These are phyloP conservation scores for Lagodon rhomboides DNA, from an alignment of 2,797 vertebrate genomes.

Conservation along the genomic window DNA sequence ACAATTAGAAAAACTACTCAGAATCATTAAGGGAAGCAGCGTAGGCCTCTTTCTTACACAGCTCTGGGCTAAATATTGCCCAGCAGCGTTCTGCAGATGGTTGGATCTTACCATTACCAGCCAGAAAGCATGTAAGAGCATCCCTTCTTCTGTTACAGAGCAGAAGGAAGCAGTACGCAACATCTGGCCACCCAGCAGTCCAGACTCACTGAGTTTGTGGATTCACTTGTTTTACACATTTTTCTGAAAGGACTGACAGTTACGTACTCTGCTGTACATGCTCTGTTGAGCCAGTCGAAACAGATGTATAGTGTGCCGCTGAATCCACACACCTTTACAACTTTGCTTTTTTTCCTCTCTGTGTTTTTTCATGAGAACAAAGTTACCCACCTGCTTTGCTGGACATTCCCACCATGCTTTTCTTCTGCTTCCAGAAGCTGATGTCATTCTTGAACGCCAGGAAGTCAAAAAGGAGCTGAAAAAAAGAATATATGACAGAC, in stretches of 20 bases:
- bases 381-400: slow-evolving; percentile 92
- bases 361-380: not conserved
- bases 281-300: not conserved
- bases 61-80: not conserved
- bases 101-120: not conserved
- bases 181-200: slow-evolving; percentile 28
- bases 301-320: not conserved
- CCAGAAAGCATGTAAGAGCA: not conserved
- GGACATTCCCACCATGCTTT: slow-evolving; percentile 98
- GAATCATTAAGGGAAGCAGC: not conserved
- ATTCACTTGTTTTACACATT: slow-evolving; percentile 5
- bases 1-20: not conserved
- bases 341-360: not conserved
- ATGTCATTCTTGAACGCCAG: slow-evolving; percentile 99
- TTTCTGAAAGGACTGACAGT: not conserved
- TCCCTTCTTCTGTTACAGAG: not conserved
- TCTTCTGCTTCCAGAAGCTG: slow-evolving; percentile 99
- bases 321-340: not conserved
- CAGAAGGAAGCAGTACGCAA: not conserved
- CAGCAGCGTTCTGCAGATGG: slow-evolving; percentile 5
- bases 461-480: slow-evolving; percentile 97
- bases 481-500: not conserved
- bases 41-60: not conserved
- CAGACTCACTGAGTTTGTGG: not conserved
- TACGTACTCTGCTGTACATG: not conserved